Evolutionary conservation across 1,140 invertebrate species (phyloP), one percentile per base, ranked within the genome.

Genomic region (Drosophila micromelanica): DNA sequence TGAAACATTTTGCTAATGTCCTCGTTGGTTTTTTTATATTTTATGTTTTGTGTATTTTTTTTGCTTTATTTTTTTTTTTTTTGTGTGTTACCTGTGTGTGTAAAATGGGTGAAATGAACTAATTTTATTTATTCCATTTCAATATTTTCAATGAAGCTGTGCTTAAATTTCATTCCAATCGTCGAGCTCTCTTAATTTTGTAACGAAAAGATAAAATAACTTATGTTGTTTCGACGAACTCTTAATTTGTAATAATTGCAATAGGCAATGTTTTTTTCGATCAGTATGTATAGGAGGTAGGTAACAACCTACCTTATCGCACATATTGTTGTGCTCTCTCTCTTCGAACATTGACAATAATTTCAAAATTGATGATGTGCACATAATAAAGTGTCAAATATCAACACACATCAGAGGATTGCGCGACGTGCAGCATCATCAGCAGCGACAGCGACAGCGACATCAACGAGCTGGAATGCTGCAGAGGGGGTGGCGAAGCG

Each of bases 351-450:
- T 57, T 77, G 64, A 76, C 56, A 70, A 82, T 80, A 84, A 89
- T 84, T 80, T 76, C 49, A 80, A 84, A 81, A 76, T 76, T 89
- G 65, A 90, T 87, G 82, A 87, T 82, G 84, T 89, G 82, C 79
- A 80, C 79, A 78, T 72, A 82, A 82, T 86, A 78, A 75, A 87
- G 76, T 82, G 82, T 84, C 73, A 84, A 80, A 84, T 76, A 80
- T 80, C 73, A 76, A 81, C 70, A 82, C 68, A 80, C 75, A 78
- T 82, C 80, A 73, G 49, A 54, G 74, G 60, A 76, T 52, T 55
- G 64, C 38, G 54, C 62, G 67, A 61, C 76, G 61, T 65, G 69
- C 68, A 72, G 56, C 62, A 57, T 64, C 67, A 69, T 62, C 59
- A 40, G 37, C 57, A 73, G 52, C 63, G 63, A 37, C 68, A 73